Evolutionary conservation across 2,797 vertebrate species (phyloP).

Genomic region (Myotis pilosus): DNA sequence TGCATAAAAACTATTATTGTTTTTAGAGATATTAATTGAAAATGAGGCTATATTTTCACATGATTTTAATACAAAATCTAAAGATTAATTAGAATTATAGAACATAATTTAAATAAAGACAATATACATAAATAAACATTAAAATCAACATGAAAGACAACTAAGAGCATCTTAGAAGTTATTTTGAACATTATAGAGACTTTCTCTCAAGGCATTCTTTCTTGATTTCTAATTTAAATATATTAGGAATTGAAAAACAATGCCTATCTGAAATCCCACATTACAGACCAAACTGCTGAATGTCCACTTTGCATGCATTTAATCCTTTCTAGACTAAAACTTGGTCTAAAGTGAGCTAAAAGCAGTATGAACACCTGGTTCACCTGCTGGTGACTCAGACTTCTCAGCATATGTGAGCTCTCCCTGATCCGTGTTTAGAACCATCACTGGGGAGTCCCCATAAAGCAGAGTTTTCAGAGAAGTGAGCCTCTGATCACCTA

Average conservation of each 20-base stretch:
- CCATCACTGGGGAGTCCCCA: rapidly evolving
- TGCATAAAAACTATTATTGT: background rate
- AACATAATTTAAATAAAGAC: background rate
- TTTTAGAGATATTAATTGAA: background rate
- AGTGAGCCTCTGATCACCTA: background rate
- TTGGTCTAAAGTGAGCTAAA: background rate
- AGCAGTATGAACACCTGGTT: background rate
- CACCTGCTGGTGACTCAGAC: background rate
- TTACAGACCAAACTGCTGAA: background rate
- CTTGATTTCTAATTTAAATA: background rate
- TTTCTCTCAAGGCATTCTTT: background rate
- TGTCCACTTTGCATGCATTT: background rate
- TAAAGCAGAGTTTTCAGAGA: background rate
- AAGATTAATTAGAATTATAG: conserved; percentile 11
- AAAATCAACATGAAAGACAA: conserved; percentile 6
- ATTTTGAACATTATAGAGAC: background rate
- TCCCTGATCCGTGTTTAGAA: background rate
- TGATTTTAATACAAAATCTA: background rate
- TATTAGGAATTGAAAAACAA: background rate
- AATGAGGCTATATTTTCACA: background rate
- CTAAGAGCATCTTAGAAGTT: background rate
- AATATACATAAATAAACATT: background rate
- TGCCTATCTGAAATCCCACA: background rate
- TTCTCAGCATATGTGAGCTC: background rate
- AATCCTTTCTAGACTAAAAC: background rate